These are phyloP conservation scores for Platorchestia sp. DNA, from an alignment of 1,140 invertebrate species.

Conservation along the genomic window DNA sequence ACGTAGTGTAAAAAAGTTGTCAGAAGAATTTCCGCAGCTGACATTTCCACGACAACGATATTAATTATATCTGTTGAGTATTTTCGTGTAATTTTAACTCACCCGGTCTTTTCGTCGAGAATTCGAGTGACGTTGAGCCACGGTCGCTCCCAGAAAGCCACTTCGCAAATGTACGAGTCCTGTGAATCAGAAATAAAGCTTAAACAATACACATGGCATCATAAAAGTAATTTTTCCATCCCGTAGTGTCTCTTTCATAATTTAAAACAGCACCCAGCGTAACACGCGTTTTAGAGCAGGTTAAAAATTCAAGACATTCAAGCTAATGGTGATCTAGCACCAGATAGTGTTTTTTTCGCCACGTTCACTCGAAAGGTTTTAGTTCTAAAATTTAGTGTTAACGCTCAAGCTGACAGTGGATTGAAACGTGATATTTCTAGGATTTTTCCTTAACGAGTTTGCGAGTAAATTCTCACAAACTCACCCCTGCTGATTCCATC, in stretches of 20 bases:
- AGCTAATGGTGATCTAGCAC: no score
- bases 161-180: slow-evolving; percentile 63
- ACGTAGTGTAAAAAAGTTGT: no score
- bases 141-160: slow-evolving; percentile 63
- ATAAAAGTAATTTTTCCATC: neutral
- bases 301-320: no score
- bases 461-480: neutral
- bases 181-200: neutral
- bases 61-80: no score
- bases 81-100: neutral
- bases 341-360: no score
- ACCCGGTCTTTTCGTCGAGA: slow-evolving; percentile 64
- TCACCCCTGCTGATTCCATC: neutral
- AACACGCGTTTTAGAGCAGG: no score
- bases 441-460: neutral
- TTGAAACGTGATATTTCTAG: neutral
- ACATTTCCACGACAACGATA: no score
- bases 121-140: slow-evolving; percentile 65
- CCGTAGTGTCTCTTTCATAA: no score
- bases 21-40: no score
- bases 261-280: no score
- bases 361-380: neutral
- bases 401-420: no score
- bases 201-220: neutral
- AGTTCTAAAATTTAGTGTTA: neutral